Conservation (phyloP, 2,888 invertebrate species). For the Athetis lepigone region DNA sequence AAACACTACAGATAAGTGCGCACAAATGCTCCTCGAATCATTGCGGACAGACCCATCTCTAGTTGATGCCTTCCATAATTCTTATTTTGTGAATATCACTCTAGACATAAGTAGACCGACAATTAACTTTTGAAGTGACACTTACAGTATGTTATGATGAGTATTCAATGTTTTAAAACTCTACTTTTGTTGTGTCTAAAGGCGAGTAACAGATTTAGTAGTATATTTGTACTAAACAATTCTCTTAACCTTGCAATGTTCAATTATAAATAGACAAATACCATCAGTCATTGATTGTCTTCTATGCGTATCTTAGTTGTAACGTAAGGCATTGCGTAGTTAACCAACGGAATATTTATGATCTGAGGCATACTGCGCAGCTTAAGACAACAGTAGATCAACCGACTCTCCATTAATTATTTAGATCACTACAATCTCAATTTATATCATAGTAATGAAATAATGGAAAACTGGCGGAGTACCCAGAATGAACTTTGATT, state of each 20-base stretch:
- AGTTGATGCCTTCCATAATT: too few species aligned
- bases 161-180: too few species aligned
- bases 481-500: background rate
- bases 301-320: slow-evolving; percentile 33
- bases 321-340: slow-evolving; percentile 15
- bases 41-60: too few species aligned
- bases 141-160: too few species aligned
- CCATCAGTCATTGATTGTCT: slow-evolving; percentile 23
- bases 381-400: slow-evolving; percentile 39
- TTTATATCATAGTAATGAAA: slow-evolving; percentile 37
- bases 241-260: background rate
- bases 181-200: too few species aligned
- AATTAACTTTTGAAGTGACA: too few species aligned
- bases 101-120: too few species aligned
- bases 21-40: too few species aligned
- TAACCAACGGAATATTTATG: slow-evolving; percentile 55
- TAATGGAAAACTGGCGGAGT: slow-evolving; percentile 8
- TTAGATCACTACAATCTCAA: slow-evolving; percentile 35
- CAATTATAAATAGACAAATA: slow-evolving; percentile 15
- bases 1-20: too few species aligned
- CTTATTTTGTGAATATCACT: too few species aligned
- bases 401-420: slow-evolving; percentile 36
- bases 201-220: too few species aligned
- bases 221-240: too few species aligned
- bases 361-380: slow-evolving; percentile 28